Percentiles rank a stretch among this genome's conserved stretches.
phyloP scores from a whole-genome alignment of 2,113 vertebrate genomes.

The Glaucidium brasilianum region DNA sequence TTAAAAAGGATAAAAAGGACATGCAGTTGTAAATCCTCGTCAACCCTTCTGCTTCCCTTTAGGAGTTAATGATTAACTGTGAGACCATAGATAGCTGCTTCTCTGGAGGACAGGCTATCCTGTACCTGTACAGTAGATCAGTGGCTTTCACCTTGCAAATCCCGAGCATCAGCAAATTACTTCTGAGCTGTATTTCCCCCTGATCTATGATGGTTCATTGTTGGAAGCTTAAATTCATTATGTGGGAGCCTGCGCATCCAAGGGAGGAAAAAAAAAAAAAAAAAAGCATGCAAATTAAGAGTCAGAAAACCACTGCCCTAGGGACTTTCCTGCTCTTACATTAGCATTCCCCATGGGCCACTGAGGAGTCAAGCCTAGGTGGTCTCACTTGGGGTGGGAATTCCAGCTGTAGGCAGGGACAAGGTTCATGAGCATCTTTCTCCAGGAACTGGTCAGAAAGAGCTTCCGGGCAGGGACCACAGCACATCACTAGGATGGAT shows the following conservation, averaged over 20 bases:
- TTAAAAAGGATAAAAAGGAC: not conserved
- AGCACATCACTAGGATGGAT: not conserved
- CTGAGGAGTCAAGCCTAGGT: not conserved
- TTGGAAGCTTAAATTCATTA: not conserved
- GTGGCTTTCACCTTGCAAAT: conserved; percentile 2
- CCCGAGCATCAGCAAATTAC: not conserved
- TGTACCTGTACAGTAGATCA: not conserved
- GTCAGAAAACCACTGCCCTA: not conserved
- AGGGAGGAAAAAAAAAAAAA: not conserved
- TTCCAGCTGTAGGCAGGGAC: not conserved
- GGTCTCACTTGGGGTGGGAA: not conserved
- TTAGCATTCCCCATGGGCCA: not conserved
- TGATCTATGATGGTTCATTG: not conserved
- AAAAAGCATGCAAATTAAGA: not conserved
- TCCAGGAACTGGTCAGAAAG: not conserved
- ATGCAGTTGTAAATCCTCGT: not conserved
- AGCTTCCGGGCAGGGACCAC: not conserved
- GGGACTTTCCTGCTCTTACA: not conserved
- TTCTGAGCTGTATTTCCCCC: not conserved
- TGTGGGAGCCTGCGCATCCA: not conserved
- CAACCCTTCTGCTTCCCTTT: not conserved
- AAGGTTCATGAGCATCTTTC: not conserved
- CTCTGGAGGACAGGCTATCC: not conserved
- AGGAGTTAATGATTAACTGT: not conserved
- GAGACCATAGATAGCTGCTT: not conserved